Conservation (phyloP, 1,140 invertebrate species). For the Fopius arisanus region DNA sequence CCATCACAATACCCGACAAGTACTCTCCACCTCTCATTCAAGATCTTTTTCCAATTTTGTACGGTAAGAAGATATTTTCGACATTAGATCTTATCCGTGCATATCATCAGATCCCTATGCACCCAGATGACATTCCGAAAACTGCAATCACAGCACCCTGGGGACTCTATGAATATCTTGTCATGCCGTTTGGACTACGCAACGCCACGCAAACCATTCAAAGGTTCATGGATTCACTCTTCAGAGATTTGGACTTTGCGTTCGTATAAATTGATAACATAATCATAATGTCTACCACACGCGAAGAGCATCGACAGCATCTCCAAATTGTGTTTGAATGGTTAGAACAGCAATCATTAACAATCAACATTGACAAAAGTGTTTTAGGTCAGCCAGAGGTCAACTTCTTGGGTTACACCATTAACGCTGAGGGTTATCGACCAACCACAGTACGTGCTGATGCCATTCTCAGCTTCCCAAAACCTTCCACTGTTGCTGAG, state of each 20-base stretch:
- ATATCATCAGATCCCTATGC: too few species aligned
- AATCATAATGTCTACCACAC: too few species aligned
- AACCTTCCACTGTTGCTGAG: conserved; percentile 43
- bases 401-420: conserved; percentile 43
- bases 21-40: conserved; percentile 45
- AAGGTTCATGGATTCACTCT: conserved; percentile 31
- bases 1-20: conserved; percentile 40
- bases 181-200: conserved; percentile 53
- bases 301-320: too few species aligned
- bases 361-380: conserved; percentile 20
- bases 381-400: conserved; percentile 13
- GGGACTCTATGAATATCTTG: conserved; percentile 37
- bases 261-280: conserved; percentile 33
- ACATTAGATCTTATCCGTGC: too few species aligned
- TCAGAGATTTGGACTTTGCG: conserved; percentile 22
- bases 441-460: conserved; percentile 39
- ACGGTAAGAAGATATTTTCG: conserved; percentile 45
- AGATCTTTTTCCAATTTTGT: conserved; percentile 49
- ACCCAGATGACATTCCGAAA: conserved; percentile 43
- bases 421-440: conserved; percentile 49
- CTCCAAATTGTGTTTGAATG: conserved; percentile 29
- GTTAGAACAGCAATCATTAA: background rate
- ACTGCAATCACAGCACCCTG: conserved; percentile 49
- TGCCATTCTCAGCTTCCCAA: conserved; percentile 38
- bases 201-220: conserved; percentile 40